phyloP scores from a whole-genome alignment of 1,140 invertebrate species.

The Drosophila guanche region DNA sequence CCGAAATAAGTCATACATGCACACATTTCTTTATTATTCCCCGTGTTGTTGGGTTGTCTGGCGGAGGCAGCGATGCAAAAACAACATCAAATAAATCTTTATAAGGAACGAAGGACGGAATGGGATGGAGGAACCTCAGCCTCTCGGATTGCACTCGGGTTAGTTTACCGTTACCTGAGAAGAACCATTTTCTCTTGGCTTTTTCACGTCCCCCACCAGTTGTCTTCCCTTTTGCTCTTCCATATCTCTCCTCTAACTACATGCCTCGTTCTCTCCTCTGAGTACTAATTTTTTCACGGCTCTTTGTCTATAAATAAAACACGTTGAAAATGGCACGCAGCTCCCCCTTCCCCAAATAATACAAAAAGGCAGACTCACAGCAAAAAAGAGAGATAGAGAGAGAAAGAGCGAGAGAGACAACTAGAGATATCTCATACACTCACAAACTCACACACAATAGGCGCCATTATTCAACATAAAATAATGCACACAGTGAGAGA shows the following conservation, averaged over 20 bases:
- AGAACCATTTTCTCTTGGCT: constrained; percentile 59
- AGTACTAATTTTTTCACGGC: constrained; percentile 74
- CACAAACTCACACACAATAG: constrained; percentile 49
- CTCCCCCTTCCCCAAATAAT: constrained; percentile 11
- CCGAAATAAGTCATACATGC: too few relatives aligned
- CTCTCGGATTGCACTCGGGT: constrained; percentile 37
- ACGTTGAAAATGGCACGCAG: constrained; percentile 69
- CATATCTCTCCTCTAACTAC: too few relatives aligned
- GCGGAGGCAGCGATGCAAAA: constrained; percentile 64
- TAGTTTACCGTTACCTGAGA: constrained; percentile 66
- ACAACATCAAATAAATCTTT: constrained; percentile 73
- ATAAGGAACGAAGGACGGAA: constrained; percentile 46
- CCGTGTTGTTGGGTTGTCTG: constrained; percentile 46
- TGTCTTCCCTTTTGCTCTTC: neutral
- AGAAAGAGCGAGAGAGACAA: too few relatives aligned
- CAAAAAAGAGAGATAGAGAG: too few relatives aligned
- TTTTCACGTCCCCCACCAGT: neutral
- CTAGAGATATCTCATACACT: constrained; percentile 26
- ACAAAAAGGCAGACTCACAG: neutral
- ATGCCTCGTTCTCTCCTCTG: neutral
- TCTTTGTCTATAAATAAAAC: constrained; percentile 69
- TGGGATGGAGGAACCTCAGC: constrained; percentile 33
- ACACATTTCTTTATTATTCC: constrained; percentile 11
- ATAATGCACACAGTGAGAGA: constrained; percentile 58
- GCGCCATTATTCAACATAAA: constrained; percentile 75